phyloP scores from a whole-genome alignment of 2,888 invertebrate species.

The Drosophila anomelani region DNA sequence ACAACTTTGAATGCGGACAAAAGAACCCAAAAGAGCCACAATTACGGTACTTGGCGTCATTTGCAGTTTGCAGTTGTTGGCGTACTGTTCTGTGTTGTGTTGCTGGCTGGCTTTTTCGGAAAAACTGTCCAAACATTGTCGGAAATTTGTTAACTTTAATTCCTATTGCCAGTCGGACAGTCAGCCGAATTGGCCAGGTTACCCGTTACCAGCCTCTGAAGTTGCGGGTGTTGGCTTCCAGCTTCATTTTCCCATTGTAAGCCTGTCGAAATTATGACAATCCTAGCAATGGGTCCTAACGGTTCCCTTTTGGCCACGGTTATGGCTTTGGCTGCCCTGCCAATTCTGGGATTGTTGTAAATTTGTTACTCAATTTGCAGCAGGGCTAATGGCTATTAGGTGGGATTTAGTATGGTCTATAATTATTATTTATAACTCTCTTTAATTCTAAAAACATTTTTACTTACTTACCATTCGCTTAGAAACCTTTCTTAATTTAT shows the following conservation, averaged over 20 bases:
- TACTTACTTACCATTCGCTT: neutral
- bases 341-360: conserved; percentile 62
- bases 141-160: conserved; percentile 81
- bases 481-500: neutral
- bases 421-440: neutral
- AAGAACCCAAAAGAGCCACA: conserved; percentile 64
- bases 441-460: no score
- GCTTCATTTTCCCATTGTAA: conserved; percentile 50
- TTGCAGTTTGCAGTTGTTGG: conserved; percentile 44
- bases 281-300: conserved; percentile 66
- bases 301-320: conserved; percentile 47
- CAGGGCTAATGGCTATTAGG: conserved; percentile 28
- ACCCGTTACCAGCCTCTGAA: conserved; percentile 47
- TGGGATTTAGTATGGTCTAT: neutral
- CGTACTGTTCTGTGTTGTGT: conserved; percentile 27
- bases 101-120: conserved; percentile 43
- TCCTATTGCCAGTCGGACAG: conserved; percentile 72
- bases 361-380: conserved; percentile 79
- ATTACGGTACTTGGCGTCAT: conserved; percentile 73
- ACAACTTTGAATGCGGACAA: conserved; percentile 69
- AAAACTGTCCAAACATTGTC: conserved; percentile 79
- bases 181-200: conserved; percentile 15
- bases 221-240: conserved; percentile 65
- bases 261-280: conserved; percentile 79
- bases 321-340: conserved; percentile 12